Percentiles rank a stretch among this genome's conserved stretches.
Evolutionary conservation across 2,113 vertebrate species (phyloP).

Genomic region (Anarrhichthys ocellatus): DNA sequence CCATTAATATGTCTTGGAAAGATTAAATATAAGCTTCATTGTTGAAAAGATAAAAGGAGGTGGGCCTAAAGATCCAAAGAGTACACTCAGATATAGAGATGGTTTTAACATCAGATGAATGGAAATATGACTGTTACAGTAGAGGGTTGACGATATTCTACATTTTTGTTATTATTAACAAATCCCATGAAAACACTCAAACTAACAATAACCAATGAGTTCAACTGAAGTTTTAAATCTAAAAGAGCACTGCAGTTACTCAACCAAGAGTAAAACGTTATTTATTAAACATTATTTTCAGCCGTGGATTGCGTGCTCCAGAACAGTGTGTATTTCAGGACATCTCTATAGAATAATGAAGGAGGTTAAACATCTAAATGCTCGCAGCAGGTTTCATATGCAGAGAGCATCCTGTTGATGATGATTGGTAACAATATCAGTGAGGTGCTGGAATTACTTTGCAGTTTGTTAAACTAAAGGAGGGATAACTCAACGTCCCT

Average conservation of each 20-base stretch:
- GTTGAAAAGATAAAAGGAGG: neutral
- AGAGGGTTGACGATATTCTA: neutral
- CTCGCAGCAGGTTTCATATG: neutral
- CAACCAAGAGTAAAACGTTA: no score
- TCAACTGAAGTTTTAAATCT: neutral
- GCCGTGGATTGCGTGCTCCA: neutral
- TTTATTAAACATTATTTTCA: neutral
- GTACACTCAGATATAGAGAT: neutral
- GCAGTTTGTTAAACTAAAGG: constrained; percentile 2
- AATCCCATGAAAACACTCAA: neutral
- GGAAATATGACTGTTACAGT: neutral
- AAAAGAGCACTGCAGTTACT: neutral
- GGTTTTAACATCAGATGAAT: neutral
- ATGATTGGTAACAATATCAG: neutral
- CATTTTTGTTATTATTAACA: neutral
- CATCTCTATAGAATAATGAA: neutral
- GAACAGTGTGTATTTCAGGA: neutral
- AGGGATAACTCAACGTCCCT: neutral
- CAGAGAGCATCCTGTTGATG: neutral
- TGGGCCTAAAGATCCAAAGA: neutral
- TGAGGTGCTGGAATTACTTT: neutral
- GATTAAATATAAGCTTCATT: constrained; percentile 32
- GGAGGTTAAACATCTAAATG: neutral
- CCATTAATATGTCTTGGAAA: constrained; percentile 33
- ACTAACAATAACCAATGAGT: neutral